Conservation (phyloP, 2,888 invertebrate genomes). For the Sialis lutaria region DNA sequence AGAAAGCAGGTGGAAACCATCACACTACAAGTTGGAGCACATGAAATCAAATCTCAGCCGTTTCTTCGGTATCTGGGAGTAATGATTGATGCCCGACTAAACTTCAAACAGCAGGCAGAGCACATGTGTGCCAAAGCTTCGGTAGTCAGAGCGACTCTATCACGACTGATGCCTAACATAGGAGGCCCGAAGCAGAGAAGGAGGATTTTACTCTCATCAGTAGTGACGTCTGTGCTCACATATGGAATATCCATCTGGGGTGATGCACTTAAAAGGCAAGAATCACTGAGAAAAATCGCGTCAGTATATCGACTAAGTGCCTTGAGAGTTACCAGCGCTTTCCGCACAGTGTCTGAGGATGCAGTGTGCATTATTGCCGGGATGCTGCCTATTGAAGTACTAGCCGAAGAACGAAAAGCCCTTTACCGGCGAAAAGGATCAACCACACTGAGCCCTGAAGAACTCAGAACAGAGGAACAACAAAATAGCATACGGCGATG, state of each 20-base stretch:
- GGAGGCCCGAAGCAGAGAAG: conserved; percentile 10
- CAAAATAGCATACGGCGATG: background rate
- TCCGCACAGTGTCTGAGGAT: no score
- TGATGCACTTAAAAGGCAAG: background rate
- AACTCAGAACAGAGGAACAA: background rate
- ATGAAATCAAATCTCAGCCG: conserved; percentile 9
- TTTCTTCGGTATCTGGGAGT: conserved; percentile 11
- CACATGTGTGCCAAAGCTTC: conserved; percentile 5
- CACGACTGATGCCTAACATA: conserved; percentile 7
- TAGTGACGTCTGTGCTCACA: conserved; percentile 8
- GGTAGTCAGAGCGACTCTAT: conserved; percentile 1
- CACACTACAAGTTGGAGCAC: conserved; percentile 5
- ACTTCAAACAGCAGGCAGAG: conserved; percentile 8
- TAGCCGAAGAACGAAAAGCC: conserved; percentile 1
- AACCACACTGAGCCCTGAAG: background rate
- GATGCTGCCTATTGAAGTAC: background rate
- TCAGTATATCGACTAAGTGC: background rate
- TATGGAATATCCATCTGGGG: background rate
- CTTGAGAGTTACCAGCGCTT: background rate
- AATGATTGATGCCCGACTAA: conserved; percentile 8
- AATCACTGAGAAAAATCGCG: background rate
- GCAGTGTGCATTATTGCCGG: background rate
- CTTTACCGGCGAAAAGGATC: background rate
- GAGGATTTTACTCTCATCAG: conserved; percentile 8
- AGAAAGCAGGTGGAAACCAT: conserved; percentile 7